phyloP scores from a whole-genome alignment of 1,140 invertebrate genomes.

The Camponotus pennsylvanicus region DNA sequence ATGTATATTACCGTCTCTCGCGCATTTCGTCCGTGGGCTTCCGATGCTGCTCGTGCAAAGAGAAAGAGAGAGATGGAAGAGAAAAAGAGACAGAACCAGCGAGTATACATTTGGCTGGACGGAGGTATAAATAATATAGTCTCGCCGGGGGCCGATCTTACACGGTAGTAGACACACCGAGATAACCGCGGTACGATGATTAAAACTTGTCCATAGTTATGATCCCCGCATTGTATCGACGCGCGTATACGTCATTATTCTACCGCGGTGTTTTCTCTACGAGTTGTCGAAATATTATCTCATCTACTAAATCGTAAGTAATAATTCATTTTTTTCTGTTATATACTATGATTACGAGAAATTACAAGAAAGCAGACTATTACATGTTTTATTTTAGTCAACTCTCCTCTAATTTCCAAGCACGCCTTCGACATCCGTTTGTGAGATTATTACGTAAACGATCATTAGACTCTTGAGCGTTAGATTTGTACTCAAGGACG shows the following conservation, averaged over 20 bases:
- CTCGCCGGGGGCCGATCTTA: conserved; percentile 64
- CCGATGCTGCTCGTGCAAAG: conserved; percentile 59
- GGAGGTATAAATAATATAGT: conserved; percentile 69
- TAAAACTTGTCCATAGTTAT: conserved; percentile 56
- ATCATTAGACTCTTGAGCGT: background rate
- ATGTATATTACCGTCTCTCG: conserved; percentile 75
- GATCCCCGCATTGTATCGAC: conserved; percentile 37
- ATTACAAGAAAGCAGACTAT: background rate
- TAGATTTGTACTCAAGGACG: background rate
- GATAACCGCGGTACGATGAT: conserved; percentile 50
- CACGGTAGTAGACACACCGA: conserved; percentile 37
- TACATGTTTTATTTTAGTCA: background rate
- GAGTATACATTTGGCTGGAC: conserved; percentile 57
- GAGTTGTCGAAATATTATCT: conserved; percentile 48
- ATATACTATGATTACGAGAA: background rate
- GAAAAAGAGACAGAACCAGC: background rate
- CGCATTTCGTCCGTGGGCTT: conserved; percentile 68
- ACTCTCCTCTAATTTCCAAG: background rate
- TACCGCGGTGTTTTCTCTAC: conserved; percentile 6
- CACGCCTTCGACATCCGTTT: background rate
- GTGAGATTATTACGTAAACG: background rate
- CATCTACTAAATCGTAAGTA: background rate
- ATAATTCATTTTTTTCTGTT: background rate
- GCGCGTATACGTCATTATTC: conserved; percentile 29
- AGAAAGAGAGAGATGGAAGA: background rate